Conservation (phyloP, 30 jellyfish, hydroid and myxozoan genomes). For the Aurelia sp. region DNA sequence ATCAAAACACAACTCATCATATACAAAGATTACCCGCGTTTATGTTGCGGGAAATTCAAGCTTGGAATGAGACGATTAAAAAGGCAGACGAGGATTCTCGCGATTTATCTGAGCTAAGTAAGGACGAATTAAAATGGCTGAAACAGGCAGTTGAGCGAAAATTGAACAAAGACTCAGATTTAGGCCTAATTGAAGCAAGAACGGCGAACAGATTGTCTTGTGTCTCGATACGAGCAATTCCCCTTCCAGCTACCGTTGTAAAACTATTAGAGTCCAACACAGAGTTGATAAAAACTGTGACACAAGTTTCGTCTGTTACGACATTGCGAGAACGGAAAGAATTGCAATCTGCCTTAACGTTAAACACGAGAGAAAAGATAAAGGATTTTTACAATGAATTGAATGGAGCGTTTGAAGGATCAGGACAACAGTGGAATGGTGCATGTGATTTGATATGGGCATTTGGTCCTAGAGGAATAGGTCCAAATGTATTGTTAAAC, state of each 20-base stretch:
- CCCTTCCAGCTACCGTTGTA: slow-evolving; percentile 66
- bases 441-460: slow-evolving; percentile 89
- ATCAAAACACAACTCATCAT: slow-evolving; percentile 57
- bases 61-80: slow-evolving; percentile 84
- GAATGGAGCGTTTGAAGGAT: slow-evolving; percentile 51
- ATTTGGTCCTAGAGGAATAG: slow-evolving; percentile 94
- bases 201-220: slow-evolving; percentile 79
- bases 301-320: slow-evolving; percentile 67
- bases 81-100: slow-evolving; percentile 55
- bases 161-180: slow-evolving; percentile 34
- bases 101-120: neutral
- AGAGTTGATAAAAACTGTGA: slow-evolving; percentile 62
- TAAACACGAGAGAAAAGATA: slow-evolving; percentile 45
- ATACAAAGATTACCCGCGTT: slow-evolving; percentile 96
- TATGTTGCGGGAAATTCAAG: slow-evolving; percentile 95
- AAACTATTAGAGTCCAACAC: slow-evolving; percentile 67
- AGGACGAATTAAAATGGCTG: slow-evolving; percentile 46
- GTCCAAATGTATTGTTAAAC: slow-evolving; percentile 82
- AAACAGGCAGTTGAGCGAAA: slow-evolving; percentile 65
- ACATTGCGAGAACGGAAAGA: slow-evolving; percentile 76
- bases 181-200: slow-evolving; percentile 91
- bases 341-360: slow-evolving; percentile 40
- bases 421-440: slow-evolving; percentile 81
- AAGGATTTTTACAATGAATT: slow-evolving; percentile 49
- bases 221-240: slow-evolving; percentile 82